Base-by-base conservation (phyloP, 2,888 invertebrate species). In the Molorchus minor region DNA sequence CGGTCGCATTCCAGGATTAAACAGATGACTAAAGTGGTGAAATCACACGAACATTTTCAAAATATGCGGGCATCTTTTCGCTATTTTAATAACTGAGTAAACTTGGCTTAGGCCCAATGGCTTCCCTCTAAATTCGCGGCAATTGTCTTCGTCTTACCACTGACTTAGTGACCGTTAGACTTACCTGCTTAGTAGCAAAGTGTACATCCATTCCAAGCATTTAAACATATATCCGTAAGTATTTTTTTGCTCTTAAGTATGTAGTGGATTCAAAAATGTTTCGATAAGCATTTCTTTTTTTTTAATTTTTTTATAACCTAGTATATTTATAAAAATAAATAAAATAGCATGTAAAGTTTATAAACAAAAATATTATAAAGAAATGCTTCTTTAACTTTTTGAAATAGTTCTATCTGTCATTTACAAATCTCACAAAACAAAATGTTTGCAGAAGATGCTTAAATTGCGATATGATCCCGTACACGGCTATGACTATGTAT, bases 391-490 rank as follows among this genome's bases (percentile, higher is more conserved):
- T n/a, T n/a, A n/a, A n/a, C n/a, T n/a, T n/a, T n/a, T n/a, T n/a
- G n/a, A n/a, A n/a, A n/a, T n/a, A n/a, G n/a, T n/a, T n/a, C n/a
- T n/a, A n/a, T n/a, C n/a, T n/a, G n/a, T n/a, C n/a, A n/a, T n/a
- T n/a, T n/a, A n/a, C n/a, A n/a, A n/a, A n/a, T 36, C 47, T 21
- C 25, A 15, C n/a, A n/a, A 33, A 40, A 13, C 35, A 45, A 57
- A 45, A 53, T 64, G 56, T 65, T 60, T 65, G 61, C 62, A 69
- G 61, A 69, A 67, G 68, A 71, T 71, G 71, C 65, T 72, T 54
- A 55, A 56, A 47, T 49, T 71, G 56, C 70, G 62, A 66, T 73
- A 73, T 65, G 72, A 73, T 36, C 72, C 72, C 29, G 72, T 73
- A 1, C 68, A 68, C 49, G 72, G 72, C 30, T 60, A 56, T 36